Evolutionary conservation across 1,140 invertebrate genomes (phyloP), one percentile per base, ranked within the genome.

Genomic region (Chelonus insularis): DNA sequence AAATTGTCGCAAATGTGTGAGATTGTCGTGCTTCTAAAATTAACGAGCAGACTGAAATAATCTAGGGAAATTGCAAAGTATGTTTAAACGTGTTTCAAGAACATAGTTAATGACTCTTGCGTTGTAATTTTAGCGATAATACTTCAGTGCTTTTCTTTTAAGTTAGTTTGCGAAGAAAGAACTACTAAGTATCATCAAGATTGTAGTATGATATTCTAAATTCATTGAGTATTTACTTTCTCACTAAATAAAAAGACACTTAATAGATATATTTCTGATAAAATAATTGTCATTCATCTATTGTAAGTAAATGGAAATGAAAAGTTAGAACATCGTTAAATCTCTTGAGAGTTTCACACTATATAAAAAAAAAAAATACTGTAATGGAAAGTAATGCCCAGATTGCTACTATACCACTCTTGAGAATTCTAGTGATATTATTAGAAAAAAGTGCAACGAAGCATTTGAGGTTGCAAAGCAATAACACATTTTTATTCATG

Each of bases 11-110:
- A 14, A 39, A 39, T 1, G 36, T 39, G n/a, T 39, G 4, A 39
- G 41, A 43, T 43, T 43, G 12, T 21, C 14, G 8, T 1, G 41
- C 14, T 43, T 43, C 41, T 43, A 43, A 43, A 43, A 43, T 43
- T 43, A 43, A 43, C 18, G 41, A 43, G 41, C 41, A 16, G 41
- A 43, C 41, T 0, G 16, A 43, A 43, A 43, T 43, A 43, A 43
- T 43, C 41, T 43, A n/a, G 14, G 41, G 41, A 14, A 43, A 43
- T 43, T 14, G 41, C 8, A 18, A 8, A 43, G 16, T 18, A 43
- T 43, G 41, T 18, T 20, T 7, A 43, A 43, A 18, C 41, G 12
- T 18, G 8, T 16, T 16, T 18, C 14, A 8, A 18, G 16, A 3
- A 43, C 18, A 3, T 43, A 5, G 18, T 43, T 43, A 43, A 43